Base-by-base conservation (phyloP, 2,888 invertebrate genomes). In the Serripes groenlandicus region DNA sequence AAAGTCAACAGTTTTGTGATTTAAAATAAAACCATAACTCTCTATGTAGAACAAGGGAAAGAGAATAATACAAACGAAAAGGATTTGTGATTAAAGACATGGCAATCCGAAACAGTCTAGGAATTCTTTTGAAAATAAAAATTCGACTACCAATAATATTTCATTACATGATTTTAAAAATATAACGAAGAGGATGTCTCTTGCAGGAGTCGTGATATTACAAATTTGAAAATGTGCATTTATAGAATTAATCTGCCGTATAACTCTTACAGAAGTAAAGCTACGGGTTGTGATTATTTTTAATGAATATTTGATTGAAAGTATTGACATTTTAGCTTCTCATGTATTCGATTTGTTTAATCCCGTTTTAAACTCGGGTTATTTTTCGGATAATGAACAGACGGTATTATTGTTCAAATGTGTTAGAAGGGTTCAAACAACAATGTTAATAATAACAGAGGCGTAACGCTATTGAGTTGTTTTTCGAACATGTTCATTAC, bases 341-440 rank as follows among this genome's bases (percentile, higher is more conserved):
- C 54, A 75, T 75, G 23, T 75, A n/a, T 75, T 66, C 52, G 75
- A 75, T 28, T 23, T 75, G 21, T 75, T 75, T 66, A 75, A 75
- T 56, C 28, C 32, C 15, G 66, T 75, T 26, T 75, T 66, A 15
- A 28, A 66, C 11, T 32, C 42, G 28, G 68, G 75, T 7, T 60
- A 23, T 62, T 77, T 70, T 54, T 71, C 71, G n/a, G 78, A 78
- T 23, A 54, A 34, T 72, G 60, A 72, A 32, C 72, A n/a, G 56
- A 64, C 23, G 71, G 72, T 64, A 56, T 78, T 49, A 72, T 72
- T 72, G 34, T 72, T 21, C 78, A 66, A 23, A 21, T 78, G 26
- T 54, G 28, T 66, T 72, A 79, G 35, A 69, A 69, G 66, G 56
- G 74, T 9, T 49, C 28, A 23, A 15, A n/a, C 11, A 30, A 64